Conservation (phyloP, 2,113 vertebrate genomes). For the Paraplagusia blochii region DNA sequence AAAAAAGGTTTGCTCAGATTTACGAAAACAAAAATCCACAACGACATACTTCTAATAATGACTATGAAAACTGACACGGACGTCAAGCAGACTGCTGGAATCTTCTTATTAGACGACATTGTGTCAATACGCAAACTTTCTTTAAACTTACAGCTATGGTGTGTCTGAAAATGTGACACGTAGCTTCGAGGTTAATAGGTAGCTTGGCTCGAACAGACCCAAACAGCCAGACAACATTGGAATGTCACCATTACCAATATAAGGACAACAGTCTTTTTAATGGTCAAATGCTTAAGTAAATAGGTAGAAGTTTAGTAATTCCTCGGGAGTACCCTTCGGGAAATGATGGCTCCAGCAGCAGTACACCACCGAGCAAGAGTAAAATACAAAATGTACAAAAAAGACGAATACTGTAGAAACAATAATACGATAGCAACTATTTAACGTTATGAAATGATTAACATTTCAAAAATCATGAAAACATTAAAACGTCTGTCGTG, state of each 20-base stretch:
- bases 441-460: no score
- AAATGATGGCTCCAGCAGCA: no score
- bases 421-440: no score
- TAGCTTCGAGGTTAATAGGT: background rate
- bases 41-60: background rate
- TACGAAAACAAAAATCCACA: background rate
- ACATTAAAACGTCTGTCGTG: no score
- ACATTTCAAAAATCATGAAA: no score
- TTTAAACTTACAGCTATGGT: background rate
- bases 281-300: no score
- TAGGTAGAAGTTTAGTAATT: no score
- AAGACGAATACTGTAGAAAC: no score
- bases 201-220: background rate
- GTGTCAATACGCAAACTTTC: background rate
- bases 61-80: background rate
- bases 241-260: background rate
- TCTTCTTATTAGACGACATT: background rate
- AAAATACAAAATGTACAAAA: no score
- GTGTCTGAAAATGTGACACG: background rate
- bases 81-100: accelerated
- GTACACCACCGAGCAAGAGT: no score
- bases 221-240: background rate
- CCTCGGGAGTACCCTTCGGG: no score
- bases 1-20: background rate
- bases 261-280: no score